A percentile compares a stretch with the other conserved stretches of the same genome.
These are phyloP conservation scores for Ryuthela nishihirai DNA, from an alignment of 2,888 invertebrate genomes.

Conservation along the genomic window DNA sequence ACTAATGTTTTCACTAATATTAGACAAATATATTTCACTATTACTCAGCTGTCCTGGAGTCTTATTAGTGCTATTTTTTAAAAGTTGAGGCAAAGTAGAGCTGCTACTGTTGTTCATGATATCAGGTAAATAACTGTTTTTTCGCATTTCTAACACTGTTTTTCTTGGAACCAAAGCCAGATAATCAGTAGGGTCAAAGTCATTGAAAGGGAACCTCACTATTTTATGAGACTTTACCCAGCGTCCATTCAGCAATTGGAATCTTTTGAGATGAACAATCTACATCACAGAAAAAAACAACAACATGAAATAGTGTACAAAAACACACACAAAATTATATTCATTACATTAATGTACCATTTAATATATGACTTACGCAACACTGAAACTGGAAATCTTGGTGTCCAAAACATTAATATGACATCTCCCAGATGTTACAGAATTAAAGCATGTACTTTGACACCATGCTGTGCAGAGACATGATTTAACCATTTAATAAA, in stretches of 20 bases:
- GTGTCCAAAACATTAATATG: no score
- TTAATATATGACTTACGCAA: no score
- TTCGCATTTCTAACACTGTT: conserved; percentile 58
- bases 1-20: not conserved
- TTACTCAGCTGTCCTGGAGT: not conserved
- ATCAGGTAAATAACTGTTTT: not conserved
- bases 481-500: no score
- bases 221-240: conserved; percentile 95
- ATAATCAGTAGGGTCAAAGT: conserved; percentile 83
- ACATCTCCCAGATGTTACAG: no score
- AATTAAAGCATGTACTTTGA: no score
- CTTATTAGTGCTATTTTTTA: not conserved
- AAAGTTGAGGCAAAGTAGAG: not conserved
- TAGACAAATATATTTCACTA: not conserved
- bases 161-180: conserved; percentile 75
- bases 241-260: conserved; percentile 82
- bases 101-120: not conserved
- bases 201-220: conserved; percentile 78
- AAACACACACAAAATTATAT: no score
- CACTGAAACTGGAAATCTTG: no score
- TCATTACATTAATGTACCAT: not conserved
- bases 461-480: no score
- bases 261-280: conserved; percentile 89
- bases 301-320: no score
- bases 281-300: conserved; percentile 49